Base-by-base conservation (phyloP, 2,113 vertebrate species). In the Syrmaticus mikado region DNA sequence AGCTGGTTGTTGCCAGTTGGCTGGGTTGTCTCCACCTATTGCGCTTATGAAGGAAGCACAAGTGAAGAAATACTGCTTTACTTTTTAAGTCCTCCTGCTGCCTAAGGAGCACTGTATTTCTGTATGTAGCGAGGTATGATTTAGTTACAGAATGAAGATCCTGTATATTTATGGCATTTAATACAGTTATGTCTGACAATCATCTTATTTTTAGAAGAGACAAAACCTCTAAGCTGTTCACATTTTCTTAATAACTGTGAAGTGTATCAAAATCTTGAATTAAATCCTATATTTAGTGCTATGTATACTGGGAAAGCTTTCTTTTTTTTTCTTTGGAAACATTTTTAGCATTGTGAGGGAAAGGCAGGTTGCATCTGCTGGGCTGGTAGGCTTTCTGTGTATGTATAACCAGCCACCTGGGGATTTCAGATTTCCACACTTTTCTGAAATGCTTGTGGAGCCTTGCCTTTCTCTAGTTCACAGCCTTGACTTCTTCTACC, bases 181-280 rank as follows among this genome's bases (percentile, higher is more conserved):
- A 77, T 91, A 28, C 60, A 41, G 76, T 83, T 88, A 15, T 46
- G 41, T 83, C 85, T 94, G 92, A 95, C 88, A 95, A 75, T 94
- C 82, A 87, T 84, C 77, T 92, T 91, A 87, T 91, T 95, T 95
- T 91, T 91, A 80, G 82, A 43, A 73, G 67, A 96, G 77, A 55
- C 65, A 85, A 93, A 91, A 89, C 50, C 32, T 89, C 72, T 80
- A 52, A 90, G 85, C 87, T 96, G 73, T 83, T 94, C 72, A 72
- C 52, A 58, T 88, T 95, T 70, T 78, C 5, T 2, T 91, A 92
- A 92, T 94, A 96, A 90, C 41, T 61, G 38, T 1, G 40, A 92
- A 73, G 52, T 87, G 76, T 91, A 83, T 62, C 27, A 95, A 84
- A 95, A 78, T 76, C 57, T 91, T 86, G 82, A 95, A 85, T 91